phyloP scores from a whole-genome alignment of 2,888 invertebrate genomes.

The Drosophila kuntzei region DNA sequence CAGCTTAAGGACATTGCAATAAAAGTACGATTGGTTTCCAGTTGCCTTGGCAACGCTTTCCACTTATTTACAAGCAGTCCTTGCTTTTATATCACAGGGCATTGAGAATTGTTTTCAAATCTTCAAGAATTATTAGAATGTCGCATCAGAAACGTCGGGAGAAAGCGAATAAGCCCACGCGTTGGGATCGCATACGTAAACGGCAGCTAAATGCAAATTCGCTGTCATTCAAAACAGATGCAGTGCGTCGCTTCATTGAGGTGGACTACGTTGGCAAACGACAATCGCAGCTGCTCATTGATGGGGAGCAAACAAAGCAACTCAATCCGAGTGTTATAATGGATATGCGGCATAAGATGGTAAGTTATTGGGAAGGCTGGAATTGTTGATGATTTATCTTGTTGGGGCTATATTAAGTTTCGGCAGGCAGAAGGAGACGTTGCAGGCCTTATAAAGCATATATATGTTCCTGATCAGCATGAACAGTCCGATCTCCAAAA shows the following conservation, averaged over 20 bases:
- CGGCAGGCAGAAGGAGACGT: too few relatives aligned
- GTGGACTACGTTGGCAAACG: slow-evolving; percentile 82
- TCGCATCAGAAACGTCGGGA: slow-evolving; percentile 61
- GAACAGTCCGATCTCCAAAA: too few relatives aligned
- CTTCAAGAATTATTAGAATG: slow-evolving; percentile 36
- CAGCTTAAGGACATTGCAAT: not conserved
- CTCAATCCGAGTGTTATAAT: slow-evolving; percentile 84
- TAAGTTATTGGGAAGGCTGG: slow-evolving; percentile 42
- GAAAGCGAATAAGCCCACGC: slow-evolving; percentile 80
- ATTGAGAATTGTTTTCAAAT: not conserved
- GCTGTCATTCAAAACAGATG: slow-evolving; percentile 75
- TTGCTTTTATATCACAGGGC: slow-evolving; percentile 1
- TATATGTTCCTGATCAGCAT: too few relatives aligned
- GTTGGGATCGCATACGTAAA: slow-evolving; percentile 85
- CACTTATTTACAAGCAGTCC: slow-evolving; percentile 52
- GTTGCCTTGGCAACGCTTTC: slow-evolving; percentile 56
- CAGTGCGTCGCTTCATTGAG: slow-evolving; percentile 83
- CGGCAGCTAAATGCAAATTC: slow-evolving; percentile 70
- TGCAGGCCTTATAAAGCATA: too few relatives aligned
- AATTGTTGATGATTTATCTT: not conserved
- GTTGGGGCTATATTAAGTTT: too few relatives aligned
- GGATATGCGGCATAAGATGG: slow-evolving; percentile 85
- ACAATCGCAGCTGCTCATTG: slow-evolving; percentile 78
- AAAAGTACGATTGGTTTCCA: not conserved
- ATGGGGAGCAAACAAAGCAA: slow-evolving; percentile 56